Evolutionary conservation across 2,888 invertebrate genomes (phyloP).

Genomic region (Spatulosminthurus flaviceps): DNA sequence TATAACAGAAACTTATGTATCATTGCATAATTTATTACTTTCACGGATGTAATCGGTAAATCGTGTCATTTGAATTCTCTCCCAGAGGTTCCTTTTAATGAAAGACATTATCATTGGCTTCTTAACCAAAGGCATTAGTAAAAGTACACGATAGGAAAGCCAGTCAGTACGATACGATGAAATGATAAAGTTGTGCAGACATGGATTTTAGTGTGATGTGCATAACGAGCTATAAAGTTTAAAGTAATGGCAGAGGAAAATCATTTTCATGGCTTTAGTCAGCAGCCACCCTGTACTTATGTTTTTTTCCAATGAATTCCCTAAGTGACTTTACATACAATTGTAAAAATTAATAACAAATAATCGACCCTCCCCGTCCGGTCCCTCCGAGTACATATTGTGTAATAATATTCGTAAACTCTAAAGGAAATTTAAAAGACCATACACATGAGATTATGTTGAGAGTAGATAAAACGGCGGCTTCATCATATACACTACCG

Average conservation of each 20-base stretch:
- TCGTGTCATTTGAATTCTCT: conserved; percentile 22
- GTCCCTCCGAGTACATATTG: no score
- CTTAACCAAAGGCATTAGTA: no score
- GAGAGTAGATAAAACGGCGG: no score
- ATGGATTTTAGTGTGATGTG: no score
- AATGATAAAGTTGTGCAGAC: no score
- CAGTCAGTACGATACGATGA: no score
- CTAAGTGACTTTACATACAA: not conserved
- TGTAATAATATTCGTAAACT: no score
- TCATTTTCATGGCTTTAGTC: not conserved
- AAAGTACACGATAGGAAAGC: no score
- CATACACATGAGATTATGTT: no score
- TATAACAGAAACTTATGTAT: not conserved
- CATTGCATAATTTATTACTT: conserved; percentile 10
- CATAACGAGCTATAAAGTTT: not conserved
- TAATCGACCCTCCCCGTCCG: not conserved
- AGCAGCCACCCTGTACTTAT: not conserved
- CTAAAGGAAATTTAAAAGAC: no score
- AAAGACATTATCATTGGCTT: no score
- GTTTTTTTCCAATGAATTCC: not conserved
- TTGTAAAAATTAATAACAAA: conserved; percentile 9
- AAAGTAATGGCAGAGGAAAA: not conserved
- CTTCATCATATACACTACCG: no score
- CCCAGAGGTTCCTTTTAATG: not conserved
- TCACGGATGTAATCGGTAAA: conserved; percentile 19